Conservation (phyloP, 2,113 vertebrate species). For the Myiopsitta monachus region DNA sequence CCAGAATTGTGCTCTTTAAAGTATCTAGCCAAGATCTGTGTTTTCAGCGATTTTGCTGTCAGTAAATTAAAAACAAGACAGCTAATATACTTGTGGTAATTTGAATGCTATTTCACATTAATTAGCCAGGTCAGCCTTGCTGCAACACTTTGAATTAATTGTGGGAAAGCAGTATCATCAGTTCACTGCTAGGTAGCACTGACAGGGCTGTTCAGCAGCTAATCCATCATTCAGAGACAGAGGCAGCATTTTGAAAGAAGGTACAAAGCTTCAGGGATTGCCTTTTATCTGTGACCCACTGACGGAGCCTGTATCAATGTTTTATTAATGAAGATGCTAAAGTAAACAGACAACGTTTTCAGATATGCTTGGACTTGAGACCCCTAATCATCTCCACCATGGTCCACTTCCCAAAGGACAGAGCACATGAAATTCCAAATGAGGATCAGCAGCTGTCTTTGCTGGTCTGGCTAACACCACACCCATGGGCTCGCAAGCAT, state of each 20-base stretch:
- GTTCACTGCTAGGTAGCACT: not conserved
- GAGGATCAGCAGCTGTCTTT: not conserved
- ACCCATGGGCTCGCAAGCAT: not conserved
- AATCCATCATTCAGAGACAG: not conserved
- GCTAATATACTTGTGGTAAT: not conserved
- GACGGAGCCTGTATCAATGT: not conserved
- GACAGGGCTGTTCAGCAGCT: not conserved
- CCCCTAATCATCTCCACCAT: not conserved
- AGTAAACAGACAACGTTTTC: not conserved
- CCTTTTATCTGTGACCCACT: not conserved
- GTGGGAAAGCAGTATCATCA: not conserved
- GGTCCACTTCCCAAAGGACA: not conserved
- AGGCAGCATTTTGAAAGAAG: not conserved
- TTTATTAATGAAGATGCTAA: constrained; percentile 22
- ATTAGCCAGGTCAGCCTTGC: not conserved
- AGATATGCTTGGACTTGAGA: not conserved
- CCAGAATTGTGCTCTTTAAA: not conserved
- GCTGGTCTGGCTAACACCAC: not conserved
- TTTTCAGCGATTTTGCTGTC: not conserved
- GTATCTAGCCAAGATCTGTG: not conserved
- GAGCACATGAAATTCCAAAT: not conserved
- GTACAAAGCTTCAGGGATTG: not conserved
- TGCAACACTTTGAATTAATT: constrained; percentile 1
- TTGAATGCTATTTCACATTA: not conserved
- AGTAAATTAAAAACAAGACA: not conserved